Evolutionary conservation across 2,797 vertebrate species (phyloP), one percentile per base, ranked within the genome.

Genomic region (Aplochiton taeniatus): DNA sequence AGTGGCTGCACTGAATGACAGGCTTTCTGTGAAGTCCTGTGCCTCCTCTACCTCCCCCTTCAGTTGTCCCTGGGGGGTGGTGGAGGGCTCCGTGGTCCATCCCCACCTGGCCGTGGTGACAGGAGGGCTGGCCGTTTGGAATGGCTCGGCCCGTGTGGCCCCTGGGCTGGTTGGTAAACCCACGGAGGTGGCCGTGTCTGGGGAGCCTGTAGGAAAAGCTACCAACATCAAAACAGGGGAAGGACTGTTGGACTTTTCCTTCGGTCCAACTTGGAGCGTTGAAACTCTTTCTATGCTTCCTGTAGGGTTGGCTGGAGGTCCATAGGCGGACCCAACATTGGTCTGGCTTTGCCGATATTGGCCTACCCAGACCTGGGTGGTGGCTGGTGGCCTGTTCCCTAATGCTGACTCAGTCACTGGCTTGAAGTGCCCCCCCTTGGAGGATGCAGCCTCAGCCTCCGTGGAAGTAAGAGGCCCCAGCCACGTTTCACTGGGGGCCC

Each of bases 301-400:
- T 69, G 68, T 49, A 31, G 78, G 50, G 62, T 61, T 8, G 2
- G 70, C 43, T 41, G 49, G 17, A 18, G 75, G 72, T 68, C 54
- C 70, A 67, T 69, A 54, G 3, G 10, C 42, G 14, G 50, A 58
- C 18, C 16, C 16, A 48, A 43, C 57, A 44, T 20, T 77, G 63
- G 20, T 77, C 54, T 84, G 73, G 12, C 62, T 20, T 57, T 72
- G 41, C 58, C 73, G 59, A 76, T 63, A 43, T 67, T 51, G 58
- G 1, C 69, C 20, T 51, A 62, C 68, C 68, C 73, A 65, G 20
- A 71, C 67, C 19, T 57, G 59, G 46, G 10, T 68, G 41, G 49
- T 47, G 43, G 73, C 11, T 54, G 65, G 45, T 44, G 54, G 43
- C 45, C 1, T 48, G 41, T 47, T 56, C 42, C 5, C 63, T 48